These are phyloP conservation scores for Philopotamus ludificatus DNA, from an alignment of 1,140 invertebrate species.

Conservation along the genomic window DNA sequence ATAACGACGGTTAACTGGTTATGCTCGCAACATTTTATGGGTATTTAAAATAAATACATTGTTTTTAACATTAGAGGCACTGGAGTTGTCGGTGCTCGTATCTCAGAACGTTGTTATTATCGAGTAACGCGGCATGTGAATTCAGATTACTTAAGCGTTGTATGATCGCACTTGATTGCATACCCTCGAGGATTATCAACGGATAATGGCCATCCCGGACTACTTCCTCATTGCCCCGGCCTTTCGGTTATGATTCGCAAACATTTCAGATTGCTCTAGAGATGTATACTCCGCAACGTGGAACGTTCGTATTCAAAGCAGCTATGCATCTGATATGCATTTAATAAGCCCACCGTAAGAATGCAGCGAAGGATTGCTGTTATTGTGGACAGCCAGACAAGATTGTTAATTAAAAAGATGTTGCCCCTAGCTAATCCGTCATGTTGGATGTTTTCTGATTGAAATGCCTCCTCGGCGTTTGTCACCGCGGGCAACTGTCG, in stretches of 20 bases:
- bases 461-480: background rate
- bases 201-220: background rate
- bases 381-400: too few relatives aligned
- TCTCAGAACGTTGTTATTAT: constrained; percentile 15
- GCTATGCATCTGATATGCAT: too few relatives aligned
- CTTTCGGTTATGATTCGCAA: background rate
- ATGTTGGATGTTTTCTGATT: background rate
- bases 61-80: too few relatives aligned
- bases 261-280: background rate
- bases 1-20: background rate
- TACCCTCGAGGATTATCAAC: background rate
- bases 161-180: constrained; percentile 19
- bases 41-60: too few relatives aligned
- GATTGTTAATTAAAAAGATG: too few relatives aligned
- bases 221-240: background rate
- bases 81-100: background rate
- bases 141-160: constrained; percentile 9
- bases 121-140: constrained; percentile 17
- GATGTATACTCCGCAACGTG: background rate
- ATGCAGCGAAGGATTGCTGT: too few relatives aligned
- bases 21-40: background rate
- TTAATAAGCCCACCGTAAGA: too few relatives aligned
- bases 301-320: too few relatives aligned
- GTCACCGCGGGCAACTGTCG: background rate
- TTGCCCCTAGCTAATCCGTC: too few relatives aligned